These are phyloP conservation scores for Clarias laeviceps DNA, from an alignment of 2,797 vertebrate genomes.

Conservation along the genomic window DNA sequence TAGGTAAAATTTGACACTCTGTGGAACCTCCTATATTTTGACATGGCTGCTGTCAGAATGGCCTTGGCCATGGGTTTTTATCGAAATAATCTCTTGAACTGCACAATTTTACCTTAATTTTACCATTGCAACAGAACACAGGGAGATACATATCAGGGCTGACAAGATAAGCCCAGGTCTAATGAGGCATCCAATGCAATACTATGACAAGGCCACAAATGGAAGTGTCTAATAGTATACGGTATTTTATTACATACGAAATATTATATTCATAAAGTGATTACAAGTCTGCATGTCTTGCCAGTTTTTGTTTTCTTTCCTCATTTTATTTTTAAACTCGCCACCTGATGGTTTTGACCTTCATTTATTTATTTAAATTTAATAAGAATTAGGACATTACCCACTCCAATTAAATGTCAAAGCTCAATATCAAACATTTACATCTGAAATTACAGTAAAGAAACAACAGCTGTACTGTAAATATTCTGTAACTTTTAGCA, in stretches of 20 bases:
- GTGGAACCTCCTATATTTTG: neutral
- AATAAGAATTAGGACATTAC: too few species aligned
- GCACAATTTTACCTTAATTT: neutral
- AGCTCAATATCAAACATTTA: neutral
- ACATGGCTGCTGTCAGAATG: neutral
- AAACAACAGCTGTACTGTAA: neutral
- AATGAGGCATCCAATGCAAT: conserved; percentile 6
- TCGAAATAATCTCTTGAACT: neutral
- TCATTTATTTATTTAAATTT: too few species aligned
- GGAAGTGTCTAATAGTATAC: too few species aligned
- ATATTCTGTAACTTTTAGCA: too few species aligned
- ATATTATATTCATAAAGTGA: too few species aligned
- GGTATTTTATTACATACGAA: too few species aligned
- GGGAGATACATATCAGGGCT: neutral
- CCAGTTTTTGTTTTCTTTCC: too few species aligned
- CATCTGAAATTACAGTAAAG: neutral
- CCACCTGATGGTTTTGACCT: too few species aligned
- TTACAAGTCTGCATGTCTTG: too few species aligned
- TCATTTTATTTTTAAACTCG: too few species aligned
- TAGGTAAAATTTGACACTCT: neutral
- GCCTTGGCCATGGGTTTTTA: neutral
- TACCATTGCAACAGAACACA: neutral
- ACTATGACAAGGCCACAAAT: too few species aligned
- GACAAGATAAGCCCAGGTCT: conserved; percentile 13
- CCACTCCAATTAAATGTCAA: too few species aligned